Percentiles rank a stretch among this genome's conserved stretches.
These are phyloP conservation scores for Lycodopsis pacificus DNA, from an alignment of 2,797 vertebrate genomes.

Conservation along the genomic window DNA sequence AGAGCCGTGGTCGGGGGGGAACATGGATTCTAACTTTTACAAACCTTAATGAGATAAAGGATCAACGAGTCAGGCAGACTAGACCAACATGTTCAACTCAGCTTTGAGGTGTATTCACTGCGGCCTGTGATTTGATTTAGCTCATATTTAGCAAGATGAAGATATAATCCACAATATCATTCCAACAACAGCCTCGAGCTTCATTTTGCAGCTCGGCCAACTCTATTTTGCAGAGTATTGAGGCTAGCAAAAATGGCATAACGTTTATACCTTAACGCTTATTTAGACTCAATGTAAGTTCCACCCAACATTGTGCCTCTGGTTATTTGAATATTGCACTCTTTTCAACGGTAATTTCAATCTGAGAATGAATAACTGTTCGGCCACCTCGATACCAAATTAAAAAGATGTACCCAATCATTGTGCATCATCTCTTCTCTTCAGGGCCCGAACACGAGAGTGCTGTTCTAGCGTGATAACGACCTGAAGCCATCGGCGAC, in stretches of 20 bases:
- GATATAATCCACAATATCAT: background rate
- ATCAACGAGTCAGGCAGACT: background rate
- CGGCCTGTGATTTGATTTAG: background rate
- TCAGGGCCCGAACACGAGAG: background rate
- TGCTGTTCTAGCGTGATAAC: background rate
- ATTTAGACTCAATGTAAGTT: too few relatives aligned
- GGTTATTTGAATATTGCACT: background rate
- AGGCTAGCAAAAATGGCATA: background rate
- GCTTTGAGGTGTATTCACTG: background rate
- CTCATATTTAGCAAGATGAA: background rate
- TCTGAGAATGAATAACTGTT: background rate
- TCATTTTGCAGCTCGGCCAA: background rate
- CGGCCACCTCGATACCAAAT: background rate
- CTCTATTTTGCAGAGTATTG: background rate
- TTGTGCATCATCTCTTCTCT: background rate
- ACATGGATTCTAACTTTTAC: background rate
- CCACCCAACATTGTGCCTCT: background rate
- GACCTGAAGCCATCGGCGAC: conserved; percentile 10
- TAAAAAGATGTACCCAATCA: background rate
- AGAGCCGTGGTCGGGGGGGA: too few relatives aligned
- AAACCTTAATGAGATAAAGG: background rate
- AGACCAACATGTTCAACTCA: background rate
- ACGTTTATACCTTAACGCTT: background rate
- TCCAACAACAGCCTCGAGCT: background rate
- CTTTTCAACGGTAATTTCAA: background rate